Evolutionary conservation across 2,888 invertebrate species (phyloP).

Genomic region (Invenusta paracnida): DNA sequence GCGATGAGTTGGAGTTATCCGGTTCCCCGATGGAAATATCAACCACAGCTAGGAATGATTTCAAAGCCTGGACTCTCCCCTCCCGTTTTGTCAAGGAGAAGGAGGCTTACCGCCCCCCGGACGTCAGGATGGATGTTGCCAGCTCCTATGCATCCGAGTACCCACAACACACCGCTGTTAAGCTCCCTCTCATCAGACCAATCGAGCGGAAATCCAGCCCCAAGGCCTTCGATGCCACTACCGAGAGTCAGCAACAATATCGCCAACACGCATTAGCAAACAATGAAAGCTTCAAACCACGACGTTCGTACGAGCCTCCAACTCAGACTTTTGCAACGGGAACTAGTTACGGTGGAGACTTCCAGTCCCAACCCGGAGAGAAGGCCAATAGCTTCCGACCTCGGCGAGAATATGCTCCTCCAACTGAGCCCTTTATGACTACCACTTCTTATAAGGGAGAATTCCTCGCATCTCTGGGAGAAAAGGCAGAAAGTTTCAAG

Average conservation of each 20-base stretch:
- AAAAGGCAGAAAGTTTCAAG: background rate
- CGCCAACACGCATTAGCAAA: background rate
- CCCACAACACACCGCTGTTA: background rate
- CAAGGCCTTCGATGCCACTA: background rate
- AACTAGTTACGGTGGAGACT: background rate
- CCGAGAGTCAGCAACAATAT: background rate
- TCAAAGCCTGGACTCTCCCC: background rate
- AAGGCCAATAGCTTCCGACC: background rate
- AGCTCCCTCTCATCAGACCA: background rate
- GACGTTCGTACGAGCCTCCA: background rate
- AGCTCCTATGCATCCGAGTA: background rate
- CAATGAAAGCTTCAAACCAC: background rate
- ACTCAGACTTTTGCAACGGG: background rate
- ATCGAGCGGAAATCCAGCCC: background rate
- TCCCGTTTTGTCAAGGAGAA: background rate
- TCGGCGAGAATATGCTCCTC: background rate
- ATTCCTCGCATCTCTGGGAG: background rate
- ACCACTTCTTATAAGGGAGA: background rate
- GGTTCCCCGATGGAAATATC: background rate
- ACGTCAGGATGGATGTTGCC: background rate
- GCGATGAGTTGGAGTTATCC: background rate
- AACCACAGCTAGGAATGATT: background rate
- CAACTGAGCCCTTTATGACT: background rate
- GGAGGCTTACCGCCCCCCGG: background rate
- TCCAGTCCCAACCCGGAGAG: background rate